These are phyloP conservation scores for Isurus oxyrinchus DNA, from an alignment of 2,113 vertebrate genomes.

Conservation along the genomic window DNA sequence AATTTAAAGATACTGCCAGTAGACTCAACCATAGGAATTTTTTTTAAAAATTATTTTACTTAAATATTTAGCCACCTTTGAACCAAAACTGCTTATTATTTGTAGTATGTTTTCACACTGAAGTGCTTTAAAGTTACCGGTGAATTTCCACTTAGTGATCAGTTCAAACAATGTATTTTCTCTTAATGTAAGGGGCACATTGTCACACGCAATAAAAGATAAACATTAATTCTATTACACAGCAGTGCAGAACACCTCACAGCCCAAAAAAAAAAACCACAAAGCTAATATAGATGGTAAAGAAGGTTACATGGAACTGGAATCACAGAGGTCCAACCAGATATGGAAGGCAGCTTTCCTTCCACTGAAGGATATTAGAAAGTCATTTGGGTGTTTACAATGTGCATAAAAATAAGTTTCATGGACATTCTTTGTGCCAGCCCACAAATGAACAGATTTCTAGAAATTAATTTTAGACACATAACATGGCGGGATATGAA, in stretches of 20 bases:
- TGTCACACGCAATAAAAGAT: neutral
- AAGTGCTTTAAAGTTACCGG: neutral
- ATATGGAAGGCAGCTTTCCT: neutral
- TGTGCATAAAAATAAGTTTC: neutral
- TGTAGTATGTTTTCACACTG: neutral
- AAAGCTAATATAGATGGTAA: neutral
- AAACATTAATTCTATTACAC: neutral
- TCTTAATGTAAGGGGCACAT: neutral
- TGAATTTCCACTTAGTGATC: neutral
- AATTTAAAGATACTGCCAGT: neutral
- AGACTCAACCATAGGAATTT: neutral
- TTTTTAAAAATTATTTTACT: neutral
- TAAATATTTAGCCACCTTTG: neutral
- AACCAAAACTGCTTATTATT: neutral
- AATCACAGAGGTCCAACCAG: neutral
- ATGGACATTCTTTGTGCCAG: neutral
- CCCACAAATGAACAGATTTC: neutral
- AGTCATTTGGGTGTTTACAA: neutral
- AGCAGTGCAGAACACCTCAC: neutral
- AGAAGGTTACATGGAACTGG: neutral
- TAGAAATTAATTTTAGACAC: neutral
- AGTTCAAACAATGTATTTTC: neutral
- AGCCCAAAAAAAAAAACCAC: neutral
- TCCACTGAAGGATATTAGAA: neutral
- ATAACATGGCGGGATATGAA: neutral